Evolutionary conservation across 2,888 invertebrate genomes (phyloP), one percentile per base, ranked within the genome.

Genomic region (Phyllotreta cruciferae): DNA sequence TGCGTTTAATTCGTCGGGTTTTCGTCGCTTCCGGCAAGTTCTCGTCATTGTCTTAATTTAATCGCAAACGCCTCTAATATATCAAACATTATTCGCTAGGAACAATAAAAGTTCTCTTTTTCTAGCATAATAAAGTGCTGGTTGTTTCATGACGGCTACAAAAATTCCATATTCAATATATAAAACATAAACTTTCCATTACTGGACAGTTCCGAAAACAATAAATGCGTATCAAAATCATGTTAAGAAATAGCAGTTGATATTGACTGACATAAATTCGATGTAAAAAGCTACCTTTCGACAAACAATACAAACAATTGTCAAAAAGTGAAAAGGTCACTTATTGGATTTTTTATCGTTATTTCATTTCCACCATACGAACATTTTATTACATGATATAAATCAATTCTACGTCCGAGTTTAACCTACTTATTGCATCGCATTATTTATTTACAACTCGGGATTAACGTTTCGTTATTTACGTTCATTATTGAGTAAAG

Each of bases 231-330:
- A 14, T 10, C 7, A 44, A 47, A 47, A 3, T 34, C n/a, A 35
- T 49, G 49, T 24, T 24, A 24, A 24, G 24, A 24, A 24, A 24
- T 4, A 24, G 4, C 24, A 24, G 24, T 24, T 24, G 24, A 24
- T 24, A 24, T 24, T 24, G 24, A 35, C 49, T 10, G 6, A 49
- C 34, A 49, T 49, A 49, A 9, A 34, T 47, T 6, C 24, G 47
- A 47, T 34, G n/a, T 47, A 34, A 52, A 38, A 52, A 52, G 14
- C 10, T 35, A n/a, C 8, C 35, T n/a, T 24, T 24, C 35, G 36
- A 35, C 52, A 38, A 24, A 60, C 60, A 60, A 60, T 60, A 60
- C 60, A 60, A 60, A 60, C 60, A 60, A 60, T 60, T 52, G 36
- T 60, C 60, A 60, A 60, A 60, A 60, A 52, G 35, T 60, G 44